phyloP scores from a whole-genome alignment of 2,888 invertebrate species.

The Melieria picta region DNA sequence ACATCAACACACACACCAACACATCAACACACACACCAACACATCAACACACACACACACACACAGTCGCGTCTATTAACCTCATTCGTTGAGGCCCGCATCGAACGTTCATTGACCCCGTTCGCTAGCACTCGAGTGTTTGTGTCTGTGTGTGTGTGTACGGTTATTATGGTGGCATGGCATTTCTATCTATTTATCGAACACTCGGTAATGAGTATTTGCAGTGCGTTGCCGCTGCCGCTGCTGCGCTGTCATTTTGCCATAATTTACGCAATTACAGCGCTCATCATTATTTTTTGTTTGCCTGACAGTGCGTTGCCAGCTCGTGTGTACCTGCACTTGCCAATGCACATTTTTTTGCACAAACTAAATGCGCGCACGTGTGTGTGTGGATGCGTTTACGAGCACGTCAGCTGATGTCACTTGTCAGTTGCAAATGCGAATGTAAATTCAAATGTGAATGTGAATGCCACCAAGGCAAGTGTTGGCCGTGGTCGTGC shows the following conservation, averaged over 20 bases:
- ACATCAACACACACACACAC: neutral
- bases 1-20: neutral
- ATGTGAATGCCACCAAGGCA: no score
- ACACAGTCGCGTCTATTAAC: slow-evolving; percentile 36
- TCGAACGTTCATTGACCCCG: slow-evolving; percentile 32
- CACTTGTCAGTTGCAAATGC: no score
- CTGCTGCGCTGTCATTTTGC: slow-evolving; percentile 19
- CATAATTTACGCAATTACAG: slow-evolving; percentile 29
- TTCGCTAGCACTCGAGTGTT: neutral
- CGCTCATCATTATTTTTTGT: neutral
- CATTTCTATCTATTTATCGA: slow-evolving; percentile 6
- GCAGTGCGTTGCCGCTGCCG: neutral
- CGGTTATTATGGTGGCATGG: neutral
- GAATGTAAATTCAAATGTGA: no score
- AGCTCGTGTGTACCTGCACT: neutral
- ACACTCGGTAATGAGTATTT: neutral
- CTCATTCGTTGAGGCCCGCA: slow-evolving; percentile 40
- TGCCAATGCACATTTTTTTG: no score
- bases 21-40: neutral
- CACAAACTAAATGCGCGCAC: no score
- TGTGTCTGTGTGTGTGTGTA: neutral
- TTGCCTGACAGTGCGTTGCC: slow-evolving; percentile 16
- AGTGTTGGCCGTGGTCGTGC: no score
- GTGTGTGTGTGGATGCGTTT: no score
- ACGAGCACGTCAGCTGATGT: no score